Conservation (phyloP, 2,113 vertebrate species). For the Gambusia affinis region DNA sequence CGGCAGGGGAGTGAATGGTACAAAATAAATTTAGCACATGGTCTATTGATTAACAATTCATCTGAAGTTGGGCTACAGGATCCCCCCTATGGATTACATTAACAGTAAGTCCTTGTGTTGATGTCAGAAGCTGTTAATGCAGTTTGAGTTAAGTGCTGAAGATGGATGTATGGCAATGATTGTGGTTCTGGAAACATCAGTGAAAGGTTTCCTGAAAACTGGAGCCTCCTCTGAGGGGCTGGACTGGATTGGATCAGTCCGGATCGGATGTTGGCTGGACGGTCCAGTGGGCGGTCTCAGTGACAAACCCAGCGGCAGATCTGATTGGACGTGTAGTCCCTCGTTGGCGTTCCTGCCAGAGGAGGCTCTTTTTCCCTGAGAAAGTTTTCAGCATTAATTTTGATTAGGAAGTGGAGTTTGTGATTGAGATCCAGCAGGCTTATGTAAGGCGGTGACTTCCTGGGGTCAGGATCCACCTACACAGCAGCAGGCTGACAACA, state of each 20-base stretch:
- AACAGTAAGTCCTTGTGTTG: background rate
- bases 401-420: slow-evolving; percentile 59
- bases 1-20: too few relatives aligned
- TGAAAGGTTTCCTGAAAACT: background rate
- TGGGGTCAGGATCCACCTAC: slow-evolving; percentile 71
- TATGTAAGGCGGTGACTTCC: slow-evolving; percentile 69
- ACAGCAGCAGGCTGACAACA: slow-evolving; percentile 67
- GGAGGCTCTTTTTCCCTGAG: slow-evolving; percentile 12
- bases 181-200: too few relatives aligned
- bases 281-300: too few relatives aligned
- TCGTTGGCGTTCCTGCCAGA: background rate
- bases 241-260: too few relatives aligned
- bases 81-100: background rate
- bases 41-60: background rate
- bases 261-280: too few relatives aligned
- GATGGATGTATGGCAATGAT: background rate
- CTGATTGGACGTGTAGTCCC: background rate
- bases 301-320: background rate
- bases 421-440: slow-evolving; percentile 65
- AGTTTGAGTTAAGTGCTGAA: background rate
- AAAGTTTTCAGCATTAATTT: slow-evolving; percentile 47
- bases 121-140: background rate
- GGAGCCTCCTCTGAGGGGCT: too few relatives aligned
- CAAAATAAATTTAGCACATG: too few relatives aligned
- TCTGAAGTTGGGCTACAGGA: background rate